A percentile compares a stretch with the other conserved stretches of the same genome.
These are phyloP conservation scores for Chironex yamaguchii DNA, from an alignment of 30 jellyfish, hydroid and myxozoan species.

Conservation along the genomic window DNA sequence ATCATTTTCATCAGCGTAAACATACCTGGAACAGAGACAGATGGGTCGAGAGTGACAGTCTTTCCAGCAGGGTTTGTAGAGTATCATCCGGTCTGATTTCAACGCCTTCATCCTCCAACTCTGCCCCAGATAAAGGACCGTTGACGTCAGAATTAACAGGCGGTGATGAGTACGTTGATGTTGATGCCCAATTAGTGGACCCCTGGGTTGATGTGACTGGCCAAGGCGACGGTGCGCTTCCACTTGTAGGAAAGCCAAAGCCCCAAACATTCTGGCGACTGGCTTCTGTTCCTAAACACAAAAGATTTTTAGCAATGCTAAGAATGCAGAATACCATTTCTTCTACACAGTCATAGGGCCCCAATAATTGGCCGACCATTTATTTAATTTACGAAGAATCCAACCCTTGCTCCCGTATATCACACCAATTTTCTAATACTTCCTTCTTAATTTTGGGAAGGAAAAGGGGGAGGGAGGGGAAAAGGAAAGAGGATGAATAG, in stretches of 20 bases:
- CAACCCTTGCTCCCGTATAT: too few relatives aligned
- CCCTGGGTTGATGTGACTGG: slow-evolving; percentile 56
- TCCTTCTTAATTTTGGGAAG: not conserved
- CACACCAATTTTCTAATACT: too few relatives aligned
- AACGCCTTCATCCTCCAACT: slow-evolving; percentile 62
- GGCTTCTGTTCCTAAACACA: slow-evolving; percentile 67
- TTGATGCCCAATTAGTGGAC: slow-evolving; percentile 62
- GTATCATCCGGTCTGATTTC: slow-evolving; percentile 77
- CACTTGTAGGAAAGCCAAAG: slow-evolving; percentile 75
- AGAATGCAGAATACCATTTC: not conserved
- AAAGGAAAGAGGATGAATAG: not conserved
- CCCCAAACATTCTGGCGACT: slow-evolving; percentile 89
- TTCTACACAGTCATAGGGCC: not conserved
- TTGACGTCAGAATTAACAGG: slow-evolving; percentile 5
- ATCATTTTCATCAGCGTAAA: too few relatives aligned
- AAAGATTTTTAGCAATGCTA: not conserved
- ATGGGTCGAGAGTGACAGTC: slow-evolving; percentile 82
- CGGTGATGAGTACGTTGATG: slow-evolving; percentile 61
- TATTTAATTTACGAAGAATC: too few relatives aligned
- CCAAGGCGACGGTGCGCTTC: slow-evolving; percentile 64
- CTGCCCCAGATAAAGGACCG: not conserved
- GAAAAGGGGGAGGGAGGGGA: not conserved
- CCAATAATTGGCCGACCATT: too few relatives aligned
- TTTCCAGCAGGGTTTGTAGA: slow-evolving; percentile 79
- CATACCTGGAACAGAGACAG: slow-evolving; percentile 86